These are phyloP conservation scores for Riptortus pedestris DNA, from an alignment of 1,140 invertebrate genomes.

Conservation along the genomic window DNA sequence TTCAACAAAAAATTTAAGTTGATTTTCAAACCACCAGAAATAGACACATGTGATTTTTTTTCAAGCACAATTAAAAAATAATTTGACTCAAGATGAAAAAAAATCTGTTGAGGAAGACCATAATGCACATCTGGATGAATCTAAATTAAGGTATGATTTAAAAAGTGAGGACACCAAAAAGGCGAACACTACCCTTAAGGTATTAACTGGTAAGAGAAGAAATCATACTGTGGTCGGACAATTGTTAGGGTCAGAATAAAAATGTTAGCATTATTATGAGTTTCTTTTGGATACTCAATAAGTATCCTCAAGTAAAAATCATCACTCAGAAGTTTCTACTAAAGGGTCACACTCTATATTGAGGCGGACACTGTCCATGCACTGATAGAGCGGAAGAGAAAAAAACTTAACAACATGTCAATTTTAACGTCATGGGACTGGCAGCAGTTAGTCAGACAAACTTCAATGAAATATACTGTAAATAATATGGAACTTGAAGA, in stretches of 20 bases:
- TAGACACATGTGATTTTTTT: conserved; percentile 23
- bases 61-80: conserved; percentile 19
- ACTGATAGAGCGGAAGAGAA: conserved; percentile 22
- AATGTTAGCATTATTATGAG: neutral
- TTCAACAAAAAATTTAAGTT: conserved; percentile 24
- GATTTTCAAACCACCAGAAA: conserved; percentile 22
- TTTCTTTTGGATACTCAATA: conserved; percentile 13
- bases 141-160: conserved; percentile 20
- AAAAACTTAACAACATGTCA: conserved; percentile 19
- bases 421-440: conserved; percentile 18
- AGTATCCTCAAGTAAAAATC: conserved; percentile 1
- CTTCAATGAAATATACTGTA: conserved; percentile 14
- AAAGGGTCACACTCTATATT: conserved; percentile 36
- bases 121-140: conserved; percentile 24
- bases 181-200: conserved; percentile 17
- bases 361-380: conserved; percentile 34
- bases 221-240: conserved; percentile 17
- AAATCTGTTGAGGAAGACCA: conserved; percentile 17
- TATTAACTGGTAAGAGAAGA: conserved; percentile 19
- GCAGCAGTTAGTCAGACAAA: conserved; percentile 19
- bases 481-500: conserved; percentile 23
- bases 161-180: conserved; percentile 18
- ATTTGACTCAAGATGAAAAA: conserved; percentile 25
- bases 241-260: conserved; percentile 2
- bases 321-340: conserved; percentile 35